Conservation (phyloP, 2,888 invertebrate genomes). For the Drosophila koepferae region DNA sequence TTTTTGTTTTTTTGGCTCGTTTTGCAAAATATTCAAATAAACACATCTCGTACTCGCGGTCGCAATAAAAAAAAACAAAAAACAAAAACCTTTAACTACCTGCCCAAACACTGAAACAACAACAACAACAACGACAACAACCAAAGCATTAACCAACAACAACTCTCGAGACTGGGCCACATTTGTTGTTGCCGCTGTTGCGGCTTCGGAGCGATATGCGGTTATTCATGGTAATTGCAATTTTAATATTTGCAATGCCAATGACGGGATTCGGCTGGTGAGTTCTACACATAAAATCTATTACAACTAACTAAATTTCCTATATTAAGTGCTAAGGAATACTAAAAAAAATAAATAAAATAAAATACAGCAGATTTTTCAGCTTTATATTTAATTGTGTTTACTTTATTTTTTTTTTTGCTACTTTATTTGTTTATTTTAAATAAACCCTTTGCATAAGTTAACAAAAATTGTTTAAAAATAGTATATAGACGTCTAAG, state of each 20-base stretch:
- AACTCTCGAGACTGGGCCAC: constrained; percentile 65
- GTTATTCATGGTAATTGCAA: constrained; percentile 92
- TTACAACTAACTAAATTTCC: background rate
- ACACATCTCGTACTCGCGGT: constrained; percentile 46
- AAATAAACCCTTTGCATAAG: no score
- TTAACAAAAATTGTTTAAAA: no score
- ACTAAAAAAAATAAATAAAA: background rate
- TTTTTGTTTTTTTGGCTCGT: constrained; percentile 10
- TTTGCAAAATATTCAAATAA: constrained; percentile 62
- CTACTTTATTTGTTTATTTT: background rate
- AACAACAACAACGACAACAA: constrained; percentile 16
- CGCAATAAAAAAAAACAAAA: constrained; percentile 65
- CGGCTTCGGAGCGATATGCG: constrained; percentile 87
- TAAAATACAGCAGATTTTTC: background rate
- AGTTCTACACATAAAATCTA: constrained; percentile 85
- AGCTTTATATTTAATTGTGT: background rate
- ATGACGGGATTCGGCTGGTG: constrained; percentile 95
- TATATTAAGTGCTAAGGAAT: background rate
- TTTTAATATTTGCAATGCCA: constrained; percentile 94
- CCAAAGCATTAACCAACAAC: constrained; percentile 42
- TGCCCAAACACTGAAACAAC: constrained; percentile 54
- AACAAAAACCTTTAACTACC: constrained; percentile 67
- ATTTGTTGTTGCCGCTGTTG: constrained; percentile 73
- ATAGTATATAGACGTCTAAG: no score
- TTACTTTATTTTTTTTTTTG: background rate